Evolutionary conservation across 30 jellyfish, hydroid and myxozoan genomes (phyloP).

Genomic region (Hydractinia symbiolongicarpus): DNA sequence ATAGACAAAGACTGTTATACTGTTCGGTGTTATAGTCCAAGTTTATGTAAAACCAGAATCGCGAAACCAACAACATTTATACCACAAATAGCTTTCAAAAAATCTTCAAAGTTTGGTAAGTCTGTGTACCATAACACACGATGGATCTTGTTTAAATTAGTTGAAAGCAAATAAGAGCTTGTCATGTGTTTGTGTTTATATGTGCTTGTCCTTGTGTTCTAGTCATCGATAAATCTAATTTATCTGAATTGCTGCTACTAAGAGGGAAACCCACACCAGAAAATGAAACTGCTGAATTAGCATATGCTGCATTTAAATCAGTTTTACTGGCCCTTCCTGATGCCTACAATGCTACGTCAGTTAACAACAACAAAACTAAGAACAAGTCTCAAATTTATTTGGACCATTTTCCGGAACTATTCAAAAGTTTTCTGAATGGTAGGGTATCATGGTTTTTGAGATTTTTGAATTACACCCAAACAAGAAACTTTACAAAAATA

Average conservation of each 20-base stretch:
- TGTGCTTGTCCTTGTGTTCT: not conserved
- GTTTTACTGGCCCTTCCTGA: conserved; percentile 18
- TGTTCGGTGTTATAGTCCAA: conserved; percentile 67
- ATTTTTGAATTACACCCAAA: conserved; percentile 17
- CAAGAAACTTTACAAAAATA: not conserved
- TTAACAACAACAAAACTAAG: not conserved
- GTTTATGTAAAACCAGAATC: conserved; percentile 66
- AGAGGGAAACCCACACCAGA: conserved; percentile 26
- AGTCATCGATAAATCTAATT: conserved; percentile 12
- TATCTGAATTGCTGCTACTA: conserved; percentile 11
- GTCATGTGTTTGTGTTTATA: not conserved
- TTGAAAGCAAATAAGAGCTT: too few relatives aligned
- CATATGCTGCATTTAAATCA: conserved; percentile 33
- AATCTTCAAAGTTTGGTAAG: conserved; percentile 70
- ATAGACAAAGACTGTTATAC: conserved; percentile 87
- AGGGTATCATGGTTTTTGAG: conserved; percentile 11
- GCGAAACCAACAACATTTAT: conserved; percentile 89
- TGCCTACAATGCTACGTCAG: conserved; percentile 8
- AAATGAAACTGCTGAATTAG: conserved; percentile 23
- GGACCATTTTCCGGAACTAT: conserved; percentile 7
- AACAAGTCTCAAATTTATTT: not conserved
- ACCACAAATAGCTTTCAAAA: conserved; percentile 80
- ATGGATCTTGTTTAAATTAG: too few relatives aligned
- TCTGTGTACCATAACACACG: not conserved
- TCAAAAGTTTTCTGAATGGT: conserved; percentile 26